These are phyloP conservation scores for Noturus placidus DNA, from an alignment of 2,113 vertebrate species.

Conservation along the genomic window DNA sequence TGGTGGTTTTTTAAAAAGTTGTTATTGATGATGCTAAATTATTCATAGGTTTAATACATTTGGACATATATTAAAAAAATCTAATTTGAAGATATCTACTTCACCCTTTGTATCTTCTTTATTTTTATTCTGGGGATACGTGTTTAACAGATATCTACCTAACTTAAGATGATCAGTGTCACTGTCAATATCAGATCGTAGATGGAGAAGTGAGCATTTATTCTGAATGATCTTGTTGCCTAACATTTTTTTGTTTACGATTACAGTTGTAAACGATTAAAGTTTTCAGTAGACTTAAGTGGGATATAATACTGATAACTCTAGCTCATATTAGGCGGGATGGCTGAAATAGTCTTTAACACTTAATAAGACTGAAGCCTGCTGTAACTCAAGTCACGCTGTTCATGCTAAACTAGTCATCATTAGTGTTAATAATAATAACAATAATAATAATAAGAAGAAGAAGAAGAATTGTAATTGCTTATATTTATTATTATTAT, in stretches of 20 bases:
- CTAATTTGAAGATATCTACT: slow-evolving; percentile 14
- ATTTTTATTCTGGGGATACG: neutral
- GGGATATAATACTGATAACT: neutral
- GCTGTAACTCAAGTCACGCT: neutral
- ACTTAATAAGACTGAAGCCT: neutral
- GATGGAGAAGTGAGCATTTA: neutral
- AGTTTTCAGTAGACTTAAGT: neutral
- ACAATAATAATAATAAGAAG: neutral
- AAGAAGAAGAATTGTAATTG: too few relatives aligned
- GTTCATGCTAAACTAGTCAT: neutral
- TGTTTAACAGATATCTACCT: neutral
- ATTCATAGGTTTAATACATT: slow-evolving; percentile 40
- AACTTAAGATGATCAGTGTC: neutral
- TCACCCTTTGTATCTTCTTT: neutral
- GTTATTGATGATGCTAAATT: slow-evolving; percentile 63
- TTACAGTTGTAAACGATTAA: neutral
- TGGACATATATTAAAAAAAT: slow-evolving; percentile 36
- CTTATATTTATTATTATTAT: neutral
- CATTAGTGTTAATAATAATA: neutral
- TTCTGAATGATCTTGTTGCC: neutral
- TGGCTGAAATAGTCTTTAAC: neutral
- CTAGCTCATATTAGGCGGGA: neutral
- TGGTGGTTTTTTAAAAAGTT: slow-evolving; percentile 26
- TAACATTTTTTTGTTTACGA: neutral
- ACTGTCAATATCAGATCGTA: neutral